These are phyloP conservation scores for Harpagifer antarcticus DNA, from an alignment of 2,797 vertebrate genomes.

Conservation along the genomic window DNA sequence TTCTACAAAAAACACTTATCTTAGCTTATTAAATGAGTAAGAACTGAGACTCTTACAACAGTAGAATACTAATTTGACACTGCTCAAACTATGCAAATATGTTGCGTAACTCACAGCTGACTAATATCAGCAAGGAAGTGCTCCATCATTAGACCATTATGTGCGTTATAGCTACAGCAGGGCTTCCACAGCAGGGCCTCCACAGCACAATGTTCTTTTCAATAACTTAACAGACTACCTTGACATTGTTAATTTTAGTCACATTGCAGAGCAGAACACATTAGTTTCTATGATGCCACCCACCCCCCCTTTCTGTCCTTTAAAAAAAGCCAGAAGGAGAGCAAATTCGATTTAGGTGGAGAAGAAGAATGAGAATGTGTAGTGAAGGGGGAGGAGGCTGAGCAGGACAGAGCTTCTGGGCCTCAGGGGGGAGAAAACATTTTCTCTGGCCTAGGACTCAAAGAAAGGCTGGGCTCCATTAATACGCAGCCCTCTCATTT, in stretches of 20 bases:
- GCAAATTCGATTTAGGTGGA: constrained; percentile 57
- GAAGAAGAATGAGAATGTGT: constrained; percentile 50
- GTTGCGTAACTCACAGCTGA: constrained; percentile 50
- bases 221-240: constrained; percentile 23
- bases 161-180: constrained; percentile 39
- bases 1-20: neutral
- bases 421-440: constrained; percentile 72
- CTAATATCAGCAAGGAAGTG: constrained; percentile 42
- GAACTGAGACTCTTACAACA: constrained; percentile 2
- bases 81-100: constrained; percentile 54
- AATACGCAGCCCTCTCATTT: constrained; percentile 63
- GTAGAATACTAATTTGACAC: constrained; percentile 42
- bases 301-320: constrained; percentile 14
- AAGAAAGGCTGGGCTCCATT: constrained; percentile 70
- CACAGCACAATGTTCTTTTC: constrained; percentile 15
- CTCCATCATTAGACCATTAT: constrained; percentile 47
- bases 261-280: constrained; percentile 31
- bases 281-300: neutral
- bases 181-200: constrained; percentile 15
- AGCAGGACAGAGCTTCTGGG: constrained; percentile 63
- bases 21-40: constrained; percentile 12
- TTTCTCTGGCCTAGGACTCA: constrained; percentile 75
- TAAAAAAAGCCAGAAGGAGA: constrained; percentile 49
- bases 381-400: constrained; percentile 44
- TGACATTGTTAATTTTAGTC: constrained; percentile 43